phyloP scores from a whole-genome alignment of 2,113 vertebrate genomes.

The Emberiza fucata region DNA sequence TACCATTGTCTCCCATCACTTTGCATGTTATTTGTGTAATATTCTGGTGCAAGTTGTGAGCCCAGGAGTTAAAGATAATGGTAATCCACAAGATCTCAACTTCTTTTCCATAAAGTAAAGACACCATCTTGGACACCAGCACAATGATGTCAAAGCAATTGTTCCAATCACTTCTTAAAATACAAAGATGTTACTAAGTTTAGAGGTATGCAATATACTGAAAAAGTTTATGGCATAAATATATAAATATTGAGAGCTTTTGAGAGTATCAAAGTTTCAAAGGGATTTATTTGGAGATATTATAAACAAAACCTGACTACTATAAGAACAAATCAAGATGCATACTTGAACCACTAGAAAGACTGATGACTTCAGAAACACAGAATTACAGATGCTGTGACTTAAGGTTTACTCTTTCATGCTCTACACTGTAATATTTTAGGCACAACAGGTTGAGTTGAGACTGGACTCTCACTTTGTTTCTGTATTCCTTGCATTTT shows the following conservation, averaged over 20 bases:
- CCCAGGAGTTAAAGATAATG: background rate
- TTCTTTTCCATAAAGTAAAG: background rate
- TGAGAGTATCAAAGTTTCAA: slow-evolving; percentile 39
- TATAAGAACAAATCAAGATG: slow-evolving; percentile 15
- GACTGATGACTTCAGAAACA: background rate
- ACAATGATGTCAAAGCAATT: background rate
- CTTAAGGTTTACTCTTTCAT: slow-evolving; percentile 18
- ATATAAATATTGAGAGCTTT: slow-evolving; percentile 55
- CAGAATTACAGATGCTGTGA: background rate
- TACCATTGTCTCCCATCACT: background rate
- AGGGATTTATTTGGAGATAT: slow-evolving; percentile 32
- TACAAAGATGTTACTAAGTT: slow-evolving; percentile 7
- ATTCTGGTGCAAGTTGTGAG: background rate
- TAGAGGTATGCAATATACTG: slow-evolving; percentile 21
- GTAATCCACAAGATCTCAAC: background rate
- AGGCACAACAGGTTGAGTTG: slow-evolving; percentile 64
- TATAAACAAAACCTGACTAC: slow-evolving; percentile 26
- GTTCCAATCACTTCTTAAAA: slow-evolving; percentile 10
- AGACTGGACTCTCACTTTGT: background rate
- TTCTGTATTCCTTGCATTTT: background rate
- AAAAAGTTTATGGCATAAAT: slow-evolving; percentile 38
- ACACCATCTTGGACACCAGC: background rate
- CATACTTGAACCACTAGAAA: background rate
- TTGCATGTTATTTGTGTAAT: background rate
- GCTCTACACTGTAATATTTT: slow-evolving; percentile 13